Percentiles rank a stretch among this genome's conserved stretches.
phyloP scores from a whole-genome alignment of 1,140 invertebrate species.

The Saccostrea echinata region DNA sequence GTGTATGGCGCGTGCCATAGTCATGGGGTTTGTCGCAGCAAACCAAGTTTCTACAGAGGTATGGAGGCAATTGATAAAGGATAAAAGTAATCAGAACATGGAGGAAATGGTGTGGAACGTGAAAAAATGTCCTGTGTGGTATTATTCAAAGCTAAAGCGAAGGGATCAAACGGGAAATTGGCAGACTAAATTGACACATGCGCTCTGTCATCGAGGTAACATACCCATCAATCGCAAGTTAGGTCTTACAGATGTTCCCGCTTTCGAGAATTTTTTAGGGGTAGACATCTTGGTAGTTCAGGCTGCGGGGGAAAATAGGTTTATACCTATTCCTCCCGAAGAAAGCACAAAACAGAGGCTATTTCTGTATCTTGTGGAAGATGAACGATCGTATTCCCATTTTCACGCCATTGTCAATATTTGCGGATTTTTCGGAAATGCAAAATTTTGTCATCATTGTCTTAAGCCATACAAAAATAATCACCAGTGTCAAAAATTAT shows the following conservation, averaged over 20 bases:
- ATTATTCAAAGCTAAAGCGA: background rate
- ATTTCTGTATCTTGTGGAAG: slow-evolving; percentile 31
- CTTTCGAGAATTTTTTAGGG: slow-evolving; percentile 44
- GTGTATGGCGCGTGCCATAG: too few species aligned
- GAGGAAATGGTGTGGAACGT: background rate
- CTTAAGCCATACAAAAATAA: slow-evolving; percentile 27
- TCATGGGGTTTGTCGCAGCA: background rate
- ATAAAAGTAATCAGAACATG: background rate
- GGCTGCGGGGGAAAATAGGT: slow-evolving; percentile 38
- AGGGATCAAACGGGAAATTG: background rate
- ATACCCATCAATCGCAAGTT: background rate
- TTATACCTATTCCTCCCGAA: background rate
- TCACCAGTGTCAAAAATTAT: slow-evolving; percentile 19
- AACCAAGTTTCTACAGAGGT: too few species aligned
- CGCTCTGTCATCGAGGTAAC: too few species aligned
- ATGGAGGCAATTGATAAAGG: slow-evolving; percentile 27
- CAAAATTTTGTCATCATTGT: slow-evolving; percentile 44
- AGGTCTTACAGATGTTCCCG: background rate
- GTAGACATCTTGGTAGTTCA: slow-evolving; percentile 35
- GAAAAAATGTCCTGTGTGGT: slow-evolving; percentile 35
- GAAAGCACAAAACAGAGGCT: background rate
- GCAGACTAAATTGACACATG: too few species aligned
- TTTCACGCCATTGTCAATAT: slow-evolving; percentile 44
- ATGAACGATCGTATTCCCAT: slow-evolving; percentile 1
- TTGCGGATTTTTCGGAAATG: slow-evolving; percentile 33